Evolutionary conservation across 1,140 invertebrate species (phyloP).

Genomic region (Coptotermes formosanus): DNA sequence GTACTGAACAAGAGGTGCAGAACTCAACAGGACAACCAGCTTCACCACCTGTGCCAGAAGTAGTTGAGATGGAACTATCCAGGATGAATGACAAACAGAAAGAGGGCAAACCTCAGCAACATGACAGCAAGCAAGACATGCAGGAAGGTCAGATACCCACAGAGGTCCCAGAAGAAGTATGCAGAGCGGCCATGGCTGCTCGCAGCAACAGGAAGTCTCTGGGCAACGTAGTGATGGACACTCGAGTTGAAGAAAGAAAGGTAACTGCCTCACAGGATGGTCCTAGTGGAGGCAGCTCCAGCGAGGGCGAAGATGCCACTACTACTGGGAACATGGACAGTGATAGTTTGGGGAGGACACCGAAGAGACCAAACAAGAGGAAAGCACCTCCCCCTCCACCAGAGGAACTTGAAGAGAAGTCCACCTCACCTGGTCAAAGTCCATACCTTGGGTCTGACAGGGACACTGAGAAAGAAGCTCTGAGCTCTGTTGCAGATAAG

Average conservation of each 20-base stretch:
- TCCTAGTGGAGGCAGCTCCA: conserved; percentile 28
- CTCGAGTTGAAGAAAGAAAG: conserved; percentile 25
- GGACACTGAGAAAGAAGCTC: background rate
- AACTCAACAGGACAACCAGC: background rate
- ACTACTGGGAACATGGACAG: background rate
- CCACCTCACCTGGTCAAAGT: background rate
- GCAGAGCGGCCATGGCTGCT: conserved; percentile 67
- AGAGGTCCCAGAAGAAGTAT: conserved; percentile 64
- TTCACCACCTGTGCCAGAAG: background rate
- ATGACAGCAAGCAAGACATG: background rate
- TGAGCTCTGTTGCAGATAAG: background rate
- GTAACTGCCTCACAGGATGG: conserved; percentile 32
- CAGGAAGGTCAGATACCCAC: conserved; percentile 29
- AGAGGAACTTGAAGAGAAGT: conserved; percentile 33
- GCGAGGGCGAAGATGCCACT: conserved; percentile 43
- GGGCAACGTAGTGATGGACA: conserved; percentile 29
- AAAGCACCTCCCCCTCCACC: conserved; percentile 69
- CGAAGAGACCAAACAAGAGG: conserved; percentile 57
- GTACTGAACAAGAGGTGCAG: conserved; percentile 7
- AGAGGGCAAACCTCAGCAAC: background rate
- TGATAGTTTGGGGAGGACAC: conserved; percentile 42
- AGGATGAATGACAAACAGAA: conserved; percentile 19
- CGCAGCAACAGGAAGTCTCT: conserved; percentile 55
- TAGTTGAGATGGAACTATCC: background rate
- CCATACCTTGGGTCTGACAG: background rate